These are phyloP conservation scores for rabbit (Oryctolagus cuniculus) DNA, from an alignment of 2,113 vertebrate genomes.

Conservation along the genomic window DNA sequence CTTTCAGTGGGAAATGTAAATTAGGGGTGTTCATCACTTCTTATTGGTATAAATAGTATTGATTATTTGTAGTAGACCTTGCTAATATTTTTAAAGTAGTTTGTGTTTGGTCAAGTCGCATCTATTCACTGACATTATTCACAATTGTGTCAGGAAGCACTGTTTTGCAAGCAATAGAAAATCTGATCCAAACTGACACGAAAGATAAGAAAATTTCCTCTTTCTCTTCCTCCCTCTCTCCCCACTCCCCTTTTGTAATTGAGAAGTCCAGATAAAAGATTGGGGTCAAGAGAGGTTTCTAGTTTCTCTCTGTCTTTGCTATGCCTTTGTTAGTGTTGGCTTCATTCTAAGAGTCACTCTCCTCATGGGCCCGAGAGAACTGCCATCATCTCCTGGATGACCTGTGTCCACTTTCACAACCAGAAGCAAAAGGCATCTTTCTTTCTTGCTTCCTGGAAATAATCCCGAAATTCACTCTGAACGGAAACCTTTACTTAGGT, in stretches of 20 bases:
- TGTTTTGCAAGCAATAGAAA: slow-evolving; percentile 32
- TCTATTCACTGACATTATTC: slow-evolving; percentile 28
- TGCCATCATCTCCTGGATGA: not conserved
- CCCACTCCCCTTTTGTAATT: not conserved
- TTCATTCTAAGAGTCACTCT: not conserved
- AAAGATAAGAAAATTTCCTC: not conserved
- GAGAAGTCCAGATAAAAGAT: not conserved
- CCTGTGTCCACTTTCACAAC: not conserved
- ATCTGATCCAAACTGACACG: not conserved
- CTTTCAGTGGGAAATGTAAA: slow-evolving; percentile 22
- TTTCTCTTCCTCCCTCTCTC: not conserved
- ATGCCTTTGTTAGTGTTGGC: not conserved
- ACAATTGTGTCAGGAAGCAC: slow-evolving; percentile 21
- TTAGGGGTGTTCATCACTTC: not conserved
- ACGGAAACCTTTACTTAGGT: not conserved
- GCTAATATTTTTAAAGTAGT: slow-evolving; percentile 7
- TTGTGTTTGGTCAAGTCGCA: slow-evolving; percentile 40
- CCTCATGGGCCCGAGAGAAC: not conserved
- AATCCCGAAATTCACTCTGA: slow-evolving; percentile 32
- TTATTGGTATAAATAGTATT: not conserved
- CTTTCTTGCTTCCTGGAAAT: slow-evolving; percentile 34
- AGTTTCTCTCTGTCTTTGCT: slow-evolving; percentile 42
- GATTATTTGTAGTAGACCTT: not conserved
- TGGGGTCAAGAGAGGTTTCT: slow-evolving; percentile 9
- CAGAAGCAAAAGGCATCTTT: slow-evolving; percentile 37